phyloP scores from a whole-genome alignment of 2,113 vertebrate genomes.

The Rafetus swinhoei region DNA sequence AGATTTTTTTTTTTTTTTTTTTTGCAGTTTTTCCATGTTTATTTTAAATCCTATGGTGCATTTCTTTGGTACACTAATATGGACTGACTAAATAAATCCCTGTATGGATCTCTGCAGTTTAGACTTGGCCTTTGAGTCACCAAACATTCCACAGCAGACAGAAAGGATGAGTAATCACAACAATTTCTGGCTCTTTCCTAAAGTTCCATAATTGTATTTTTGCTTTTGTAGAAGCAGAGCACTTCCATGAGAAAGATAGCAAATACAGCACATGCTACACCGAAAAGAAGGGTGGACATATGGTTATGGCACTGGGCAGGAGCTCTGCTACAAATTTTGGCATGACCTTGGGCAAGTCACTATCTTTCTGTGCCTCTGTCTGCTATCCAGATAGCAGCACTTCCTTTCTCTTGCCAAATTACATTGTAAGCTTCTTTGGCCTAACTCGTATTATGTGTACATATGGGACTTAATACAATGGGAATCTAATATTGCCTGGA shows the following conservation, averaged over 20 bases:
- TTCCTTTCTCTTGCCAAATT: neutral
- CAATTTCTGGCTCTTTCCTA: slow-evolving; percentile 41
- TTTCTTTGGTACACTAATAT: neutral
- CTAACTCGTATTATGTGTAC: neutral
- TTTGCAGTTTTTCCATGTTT: neutral
- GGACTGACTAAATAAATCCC: slow-evolving; percentile 48
- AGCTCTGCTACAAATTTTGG: neutral
- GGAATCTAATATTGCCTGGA: neutral
- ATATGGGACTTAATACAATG: neutral
- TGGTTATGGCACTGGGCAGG: neutral
- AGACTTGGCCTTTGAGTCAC: slow-evolving; percentile 53
- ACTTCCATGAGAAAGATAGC: fast-evolving
- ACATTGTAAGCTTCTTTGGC: neutral
- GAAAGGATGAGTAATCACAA: slow-evolving; percentile 66
- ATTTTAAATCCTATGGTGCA: neutral
- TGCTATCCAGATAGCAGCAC: neutral
- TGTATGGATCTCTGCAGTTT: neutral
- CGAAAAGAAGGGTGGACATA: neutral
- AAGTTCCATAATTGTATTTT: neutral
- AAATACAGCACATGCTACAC: fast-evolving
- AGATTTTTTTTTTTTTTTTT: neutral
- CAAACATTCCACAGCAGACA: slow-evolving; percentile 55
- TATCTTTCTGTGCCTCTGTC: neutral
- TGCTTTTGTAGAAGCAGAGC: neutral
- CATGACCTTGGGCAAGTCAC: neutral